These are phyloP conservation scores for Trematocara variabile DNA, from an alignment of 2,113 vertebrate genomes.

Conservation along the genomic window DNA sequence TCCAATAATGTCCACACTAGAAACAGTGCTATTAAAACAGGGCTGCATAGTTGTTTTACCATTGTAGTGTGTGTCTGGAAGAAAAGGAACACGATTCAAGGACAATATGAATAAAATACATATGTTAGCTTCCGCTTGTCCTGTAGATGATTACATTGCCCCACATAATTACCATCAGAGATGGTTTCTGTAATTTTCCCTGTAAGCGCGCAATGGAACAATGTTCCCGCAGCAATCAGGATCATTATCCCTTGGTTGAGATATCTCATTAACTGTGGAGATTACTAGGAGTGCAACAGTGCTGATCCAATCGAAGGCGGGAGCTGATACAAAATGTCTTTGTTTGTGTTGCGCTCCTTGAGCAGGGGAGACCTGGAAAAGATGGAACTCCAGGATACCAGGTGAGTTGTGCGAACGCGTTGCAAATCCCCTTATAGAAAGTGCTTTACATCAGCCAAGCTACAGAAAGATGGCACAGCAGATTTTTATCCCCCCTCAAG, in stretches of 20 bases:
- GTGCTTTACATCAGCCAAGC: constrained; percentile 51
- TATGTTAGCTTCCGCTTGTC: constrained; percentile 27
- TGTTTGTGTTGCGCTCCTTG: constrained; percentile 61
- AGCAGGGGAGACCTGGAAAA: constrained; percentile 77
- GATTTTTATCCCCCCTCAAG: constrained; percentile 54
- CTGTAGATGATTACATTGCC: constrained; percentile 54
- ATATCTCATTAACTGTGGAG: constrained; percentile 70
- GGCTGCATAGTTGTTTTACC: background rate
- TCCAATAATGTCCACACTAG: background rate
- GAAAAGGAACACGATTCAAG: constrained; percentile 1
- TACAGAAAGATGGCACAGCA: constrained; percentile 64
- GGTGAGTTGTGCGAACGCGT: constrained; percentile 57
- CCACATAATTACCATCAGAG: constrained; percentile 65
- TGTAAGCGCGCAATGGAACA: constrained; percentile 60
- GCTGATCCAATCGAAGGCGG: constrained; percentile 66
- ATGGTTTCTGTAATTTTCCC: constrained; percentile 60
- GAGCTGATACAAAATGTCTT: constrained; percentile 66
- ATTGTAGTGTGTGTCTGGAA: background rate
- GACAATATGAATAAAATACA: constrained; percentile 38
- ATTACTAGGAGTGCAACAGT: constrained; percentile 63
- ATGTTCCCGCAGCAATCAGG: constrained; percentile 59
- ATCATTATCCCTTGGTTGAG: constrained; percentile 64
- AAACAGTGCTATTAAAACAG: background rate
- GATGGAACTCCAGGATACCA: constrained; percentile 77
- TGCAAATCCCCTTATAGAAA: constrained; percentile 63